Percentiles rank a stretch among this genome's conserved stretches.
These are phyloP conservation scores for Lasiommata megera DNA, from an alignment of 2,888 invertebrate genomes.

Conservation along the genomic window DNA sequence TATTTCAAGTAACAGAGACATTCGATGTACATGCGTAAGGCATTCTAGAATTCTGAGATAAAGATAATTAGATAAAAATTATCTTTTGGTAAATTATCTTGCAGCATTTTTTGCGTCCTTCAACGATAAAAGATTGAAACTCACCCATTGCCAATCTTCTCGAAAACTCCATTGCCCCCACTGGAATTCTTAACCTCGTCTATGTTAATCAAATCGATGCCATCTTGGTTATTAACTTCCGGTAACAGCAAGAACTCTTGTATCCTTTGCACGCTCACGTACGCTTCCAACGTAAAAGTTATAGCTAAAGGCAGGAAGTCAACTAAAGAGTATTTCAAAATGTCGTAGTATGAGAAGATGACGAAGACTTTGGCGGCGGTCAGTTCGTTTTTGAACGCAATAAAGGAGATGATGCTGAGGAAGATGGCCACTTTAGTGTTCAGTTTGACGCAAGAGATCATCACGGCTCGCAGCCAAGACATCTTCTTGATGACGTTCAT, in stretches of 20 bases:
- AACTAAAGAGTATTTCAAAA: slow-evolving; percentile 88
- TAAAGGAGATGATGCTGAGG: slow-evolving; percentile 86
- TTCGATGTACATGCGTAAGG: too few species aligned
- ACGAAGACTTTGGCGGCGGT: slow-evolving; percentile 90
- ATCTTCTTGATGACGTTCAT: slow-evolving; percentile 85
- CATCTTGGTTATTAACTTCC: slow-evolving; percentile 62
- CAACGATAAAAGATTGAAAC: slow-evolving; percentile 29
- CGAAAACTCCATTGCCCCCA: slow-evolving; percentile 56
- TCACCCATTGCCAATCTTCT: slow-evolving; percentile 74
- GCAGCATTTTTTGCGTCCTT: neutral
- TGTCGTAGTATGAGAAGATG: slow-evolving; percentile 90
- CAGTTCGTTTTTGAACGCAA: slow-evolving; percentile 83
- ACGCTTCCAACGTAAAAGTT: slow-evolving; percentile 87
- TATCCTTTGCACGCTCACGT: slow-evolving; percentile 87
- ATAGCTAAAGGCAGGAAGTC: slow-evolving; percentile 91
- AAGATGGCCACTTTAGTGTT: slow-evolving; percentile 91
- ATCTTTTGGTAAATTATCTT: too few species aligned
- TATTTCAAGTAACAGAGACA: too few species aligned
- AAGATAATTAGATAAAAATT: too few species aligned
- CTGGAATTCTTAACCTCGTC: slow-evolving; percentile 46
- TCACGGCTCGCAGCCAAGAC: slow-evolving; percentile 84
- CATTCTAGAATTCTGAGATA: too few species aligned
- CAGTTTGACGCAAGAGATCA: slow-evolving; percentile 87
- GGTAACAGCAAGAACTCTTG: slow-evolving; percentile 82
- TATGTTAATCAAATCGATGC: slow-evolving; percentile 58